Evolutionary conservation across 2,888 invertebrate species (phyloP).

Genomic region (Dolichopus griseipennis): DNA sequence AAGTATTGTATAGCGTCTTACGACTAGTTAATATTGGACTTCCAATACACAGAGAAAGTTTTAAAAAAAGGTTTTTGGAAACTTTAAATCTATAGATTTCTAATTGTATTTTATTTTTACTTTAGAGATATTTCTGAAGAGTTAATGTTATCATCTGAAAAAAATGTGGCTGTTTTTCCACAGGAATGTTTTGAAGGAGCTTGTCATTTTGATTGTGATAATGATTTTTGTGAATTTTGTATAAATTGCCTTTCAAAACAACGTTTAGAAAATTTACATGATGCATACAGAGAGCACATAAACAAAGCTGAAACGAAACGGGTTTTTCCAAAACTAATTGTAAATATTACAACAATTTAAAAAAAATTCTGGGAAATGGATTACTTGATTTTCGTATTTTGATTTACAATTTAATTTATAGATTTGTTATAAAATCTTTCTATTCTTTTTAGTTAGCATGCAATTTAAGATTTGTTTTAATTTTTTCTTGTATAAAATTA

Average conservation of each 20-base stretch:
- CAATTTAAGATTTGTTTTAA: too few species aligned
- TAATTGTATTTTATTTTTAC: conserved; percentile 15
- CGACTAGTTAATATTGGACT: conserved; percentile 66
- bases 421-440: neutral
- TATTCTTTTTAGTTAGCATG: neutral
- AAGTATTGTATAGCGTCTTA: conserved; percentile 78
- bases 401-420: conserved; percentile 20
- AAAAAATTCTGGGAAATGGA: neutral
- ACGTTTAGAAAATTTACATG: conserved; percentile 51
- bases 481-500: too few species aligned
- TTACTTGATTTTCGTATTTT: neutral
- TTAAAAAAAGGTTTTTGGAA: conserved; percentile 40
- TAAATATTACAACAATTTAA: conserved; percentile 23
- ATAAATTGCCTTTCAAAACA: conserved; percentile 60
- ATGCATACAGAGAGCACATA: conserved; percentile 70
- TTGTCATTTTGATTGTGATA: conserved; percentile 55
- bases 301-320: conserved; percentile 72
- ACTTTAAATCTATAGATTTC: neutral
- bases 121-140: conserved; percentile 45
- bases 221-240: conserved; percentile 67
- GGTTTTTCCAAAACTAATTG: conserved; percentile 67
- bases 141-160: conserved; percentile 64
- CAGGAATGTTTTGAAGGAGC: conserved; percentile 52
- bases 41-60: conserved; percentile 41
- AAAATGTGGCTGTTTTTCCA: conserved; percentile 69